Evolutionary conservation across 2,888 invertebrate species (phyloP).

Genomic region (Electrophaes corylata): DNA sequence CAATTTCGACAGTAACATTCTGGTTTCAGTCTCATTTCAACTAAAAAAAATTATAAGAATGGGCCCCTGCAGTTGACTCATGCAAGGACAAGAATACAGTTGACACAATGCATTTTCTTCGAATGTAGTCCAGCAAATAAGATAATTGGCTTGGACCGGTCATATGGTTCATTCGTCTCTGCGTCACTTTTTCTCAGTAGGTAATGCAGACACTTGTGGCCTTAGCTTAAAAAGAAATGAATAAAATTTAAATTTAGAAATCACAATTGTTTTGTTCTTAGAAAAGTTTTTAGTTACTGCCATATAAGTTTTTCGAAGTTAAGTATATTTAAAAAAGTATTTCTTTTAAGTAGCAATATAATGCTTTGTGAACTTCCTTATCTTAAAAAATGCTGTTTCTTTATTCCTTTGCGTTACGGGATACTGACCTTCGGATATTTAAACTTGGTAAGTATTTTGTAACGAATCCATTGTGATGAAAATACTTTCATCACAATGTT

Average conservation of each 20-base stretch:
- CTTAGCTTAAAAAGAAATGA: too few relatives aligned
- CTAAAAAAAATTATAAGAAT: too few relatives aligned
- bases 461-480: too few relatives aligned
- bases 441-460: slow-evolving; percentile 45
- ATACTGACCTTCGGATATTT: slow-evolving; percentile 55
- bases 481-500: too few relatives aligned
- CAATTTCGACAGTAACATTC: too few relatives aligned
- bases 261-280: not conserved
- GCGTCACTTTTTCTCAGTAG: not conserved
- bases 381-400: slow-evolving; percentile 55
- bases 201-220: not conserved
- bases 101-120: not conserved
- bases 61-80: too few relatives aligned
- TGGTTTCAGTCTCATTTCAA: too few relatives aligned
- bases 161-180: not conserved
- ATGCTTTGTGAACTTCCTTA: slow-evolving; percentile 58
- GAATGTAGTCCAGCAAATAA: not conserved
- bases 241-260: not conserved
- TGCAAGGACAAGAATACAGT: not conserved
- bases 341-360: too few relatives aligned
- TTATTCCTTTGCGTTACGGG: slow-evolving; percentile 57
- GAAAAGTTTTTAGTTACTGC: not conserved
- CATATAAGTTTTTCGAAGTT: not conserved
- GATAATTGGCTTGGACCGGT: not conserved
- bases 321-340: not conserved